These are phyloP conservation scores for Camelus bactrianus DNA, from an alignment of 2,113 vertebrate species.

Conservation along the genomic window DNA sequence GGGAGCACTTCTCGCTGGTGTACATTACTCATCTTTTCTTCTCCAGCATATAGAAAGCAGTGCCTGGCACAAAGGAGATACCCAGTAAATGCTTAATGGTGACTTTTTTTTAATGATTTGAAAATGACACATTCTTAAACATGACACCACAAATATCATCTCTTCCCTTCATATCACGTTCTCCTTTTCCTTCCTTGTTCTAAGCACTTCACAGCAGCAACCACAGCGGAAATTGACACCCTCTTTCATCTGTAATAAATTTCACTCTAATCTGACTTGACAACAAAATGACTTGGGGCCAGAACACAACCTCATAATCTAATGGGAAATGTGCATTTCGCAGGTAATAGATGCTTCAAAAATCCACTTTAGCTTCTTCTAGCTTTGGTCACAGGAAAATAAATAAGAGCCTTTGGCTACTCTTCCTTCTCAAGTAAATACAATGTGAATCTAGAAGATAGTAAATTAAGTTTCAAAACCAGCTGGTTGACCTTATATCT, in stretches of 20 bases:
- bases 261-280: conserved; percentile 72
- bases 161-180: conserved; percentile 56
- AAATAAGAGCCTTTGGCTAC: conserved; percentile 73
- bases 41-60: not conserved
- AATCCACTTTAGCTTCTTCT: conserved; percentile 70
- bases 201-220: conserved; percentile 34
- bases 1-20: not conserved
- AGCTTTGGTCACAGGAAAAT: conserved; percentile 69
- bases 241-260: conserved; percentile 62
- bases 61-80: not conserved
- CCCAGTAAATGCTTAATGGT: not conserved
- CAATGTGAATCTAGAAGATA: conserved; percentile 73
- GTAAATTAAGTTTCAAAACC: conserved; percentile 81
- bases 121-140: conserved; percentile 56
- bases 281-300: conserved; percentile 62
- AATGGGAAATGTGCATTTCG: conserved; percentile 68
- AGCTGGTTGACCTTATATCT: conserved; percentile 76
- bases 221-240: conserved; percentile 48
- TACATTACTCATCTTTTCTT: not conserved
- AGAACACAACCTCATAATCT: conserved; percentile 47
- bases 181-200: conserved; percentile 11
- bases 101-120: not conserved
- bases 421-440: conserved; percentile 74
- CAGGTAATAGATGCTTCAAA: conserved; percentile 72
- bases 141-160: conserved; percentile 10